phyloP scores from a whole-genome alignment of 2,113 vertebrate species.

The Cyanoderma ruficeps region DNA sequence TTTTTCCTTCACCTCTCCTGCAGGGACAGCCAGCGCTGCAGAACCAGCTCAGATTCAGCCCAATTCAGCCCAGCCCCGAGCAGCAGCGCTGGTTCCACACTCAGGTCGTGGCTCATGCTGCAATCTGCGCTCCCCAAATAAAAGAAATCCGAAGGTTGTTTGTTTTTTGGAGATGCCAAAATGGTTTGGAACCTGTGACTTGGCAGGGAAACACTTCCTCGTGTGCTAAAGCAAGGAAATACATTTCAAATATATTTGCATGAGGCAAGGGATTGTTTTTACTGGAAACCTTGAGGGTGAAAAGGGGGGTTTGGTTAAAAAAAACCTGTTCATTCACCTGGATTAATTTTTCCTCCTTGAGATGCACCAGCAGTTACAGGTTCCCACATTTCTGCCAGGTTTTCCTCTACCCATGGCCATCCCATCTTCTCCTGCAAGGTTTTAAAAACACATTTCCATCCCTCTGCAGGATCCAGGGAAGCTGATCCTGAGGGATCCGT shows the following conservation, averaged over 20 bases:
- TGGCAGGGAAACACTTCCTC: slow-evolving; percentile 40
- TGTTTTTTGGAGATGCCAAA: slow-evolving; percentile 33
- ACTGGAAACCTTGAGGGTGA: background rate
- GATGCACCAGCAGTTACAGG: background rate
- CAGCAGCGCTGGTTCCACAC: accelerated
- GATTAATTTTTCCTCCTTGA: accelerated
- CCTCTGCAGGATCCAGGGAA: background rate
- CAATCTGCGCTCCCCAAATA: background rate
- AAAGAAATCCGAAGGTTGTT: background rate
- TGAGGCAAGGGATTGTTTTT: background rate
- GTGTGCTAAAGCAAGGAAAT: background rate
- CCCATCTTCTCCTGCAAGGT: no score
- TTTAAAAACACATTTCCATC: background rate
- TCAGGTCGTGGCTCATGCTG: accelerated
- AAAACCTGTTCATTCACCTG: background rate
- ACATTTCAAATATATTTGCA: background rate
- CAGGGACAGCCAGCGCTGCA: background rate
- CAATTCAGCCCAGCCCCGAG: background rate
- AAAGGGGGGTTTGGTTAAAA: background rate
- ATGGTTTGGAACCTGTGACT: background rate
- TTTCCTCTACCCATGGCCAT: accelerated
- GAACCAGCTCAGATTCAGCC: background rate
- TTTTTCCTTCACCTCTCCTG: background rate
- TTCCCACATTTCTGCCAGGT: background rate
- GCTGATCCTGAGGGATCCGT: background rate